phyloP scores from a whole-genome alignment of 2,113 vertebrate genomes.

The Puntigrus tetrazona region DNA sequence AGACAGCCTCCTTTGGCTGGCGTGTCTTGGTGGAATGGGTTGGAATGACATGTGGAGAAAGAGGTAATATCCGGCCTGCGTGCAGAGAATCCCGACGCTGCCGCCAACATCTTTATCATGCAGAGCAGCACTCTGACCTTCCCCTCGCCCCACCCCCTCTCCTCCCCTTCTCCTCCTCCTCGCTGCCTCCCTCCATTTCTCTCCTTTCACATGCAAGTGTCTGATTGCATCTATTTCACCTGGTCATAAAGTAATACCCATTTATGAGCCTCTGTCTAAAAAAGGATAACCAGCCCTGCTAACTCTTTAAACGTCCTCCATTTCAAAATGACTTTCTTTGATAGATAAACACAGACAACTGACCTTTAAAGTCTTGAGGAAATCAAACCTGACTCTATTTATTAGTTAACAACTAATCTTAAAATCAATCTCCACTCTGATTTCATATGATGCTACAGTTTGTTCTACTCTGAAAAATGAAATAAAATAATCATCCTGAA shows the following conservation, averaged over 20 bases:
- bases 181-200: constrained; percentile 49
- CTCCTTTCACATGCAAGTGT: constrained; percentile 59
- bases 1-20: constrained; percentile 39
- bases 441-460: not conserved
- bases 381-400: not conserved
- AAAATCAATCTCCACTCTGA: not conserved
- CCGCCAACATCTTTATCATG: constrained; percentile 68
- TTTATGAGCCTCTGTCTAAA: constrained; percentile 41
- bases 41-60: constrained; percentile 67
- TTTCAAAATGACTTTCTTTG: not conserved
- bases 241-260: constrained; percentile 60
- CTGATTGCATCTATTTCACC: constrained; percentile 72
- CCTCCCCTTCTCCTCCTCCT: constrained; percentile 29
- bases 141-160: constrained; percentile 30
- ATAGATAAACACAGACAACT: not conserved
- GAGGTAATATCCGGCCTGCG: constrained; percentile 67
- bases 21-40: constrained; percentile 62
- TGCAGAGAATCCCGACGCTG: constrained; percentile 68
- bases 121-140: constrained; percentile 60
- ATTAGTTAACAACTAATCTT: not conserved
- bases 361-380: not conserved
- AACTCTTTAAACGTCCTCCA: not conserved
- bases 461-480: not conserved
- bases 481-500: not conserved
- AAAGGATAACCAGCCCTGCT: constrained; percentile 25